A percentile compares a stretch with the other conserved stretches of the same genome.
Evolutionary conservation across 2,888 invertebrate genomes (phyloP).

Genomic region (Cancer borealis): DNA sequence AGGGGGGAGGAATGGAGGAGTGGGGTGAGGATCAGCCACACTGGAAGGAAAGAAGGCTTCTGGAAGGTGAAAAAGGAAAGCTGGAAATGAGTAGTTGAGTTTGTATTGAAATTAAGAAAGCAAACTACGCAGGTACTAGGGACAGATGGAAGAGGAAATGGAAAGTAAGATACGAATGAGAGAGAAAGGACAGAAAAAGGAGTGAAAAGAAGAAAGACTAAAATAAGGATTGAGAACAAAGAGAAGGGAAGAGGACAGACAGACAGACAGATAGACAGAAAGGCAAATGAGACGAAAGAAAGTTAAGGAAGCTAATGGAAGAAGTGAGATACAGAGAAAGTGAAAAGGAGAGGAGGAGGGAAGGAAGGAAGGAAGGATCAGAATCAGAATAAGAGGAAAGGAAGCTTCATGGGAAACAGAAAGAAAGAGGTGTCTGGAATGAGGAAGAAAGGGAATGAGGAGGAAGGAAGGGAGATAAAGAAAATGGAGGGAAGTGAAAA

Average conservation of each 20-base stretch:
- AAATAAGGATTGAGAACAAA: not conserved
- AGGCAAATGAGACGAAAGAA: not conserved
- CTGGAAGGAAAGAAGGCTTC: not conserved
- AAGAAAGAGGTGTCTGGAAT: not conserved
- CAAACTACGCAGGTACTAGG: not conserved
- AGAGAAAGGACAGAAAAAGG: not conserved
- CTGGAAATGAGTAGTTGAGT: too few species aligned
- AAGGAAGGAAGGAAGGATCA: not conserved
- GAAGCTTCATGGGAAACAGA: not conserved
- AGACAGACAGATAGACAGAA: not conserved
- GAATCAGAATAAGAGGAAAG: not conserved
- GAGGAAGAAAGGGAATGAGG: not conserved
- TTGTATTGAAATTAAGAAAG: not conserved
- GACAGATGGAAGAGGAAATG: not conserved
- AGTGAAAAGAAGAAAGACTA: not conserved
- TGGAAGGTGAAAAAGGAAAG: not conserved
- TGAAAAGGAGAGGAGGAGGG: not conserved
- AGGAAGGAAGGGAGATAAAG: not conserved
- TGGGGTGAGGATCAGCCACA: not conserved
- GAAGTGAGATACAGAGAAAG: not conserved
- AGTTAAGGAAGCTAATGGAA: not conserved
- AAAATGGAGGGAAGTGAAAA: not conserved
- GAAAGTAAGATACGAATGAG: not conserved
- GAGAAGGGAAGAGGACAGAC: not conserved
- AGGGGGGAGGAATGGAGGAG: not conserved